phyloP scores from a whole-genome alignment of 1,140 invertebrate species.

The Drosophila rhopaloa region DNA sequence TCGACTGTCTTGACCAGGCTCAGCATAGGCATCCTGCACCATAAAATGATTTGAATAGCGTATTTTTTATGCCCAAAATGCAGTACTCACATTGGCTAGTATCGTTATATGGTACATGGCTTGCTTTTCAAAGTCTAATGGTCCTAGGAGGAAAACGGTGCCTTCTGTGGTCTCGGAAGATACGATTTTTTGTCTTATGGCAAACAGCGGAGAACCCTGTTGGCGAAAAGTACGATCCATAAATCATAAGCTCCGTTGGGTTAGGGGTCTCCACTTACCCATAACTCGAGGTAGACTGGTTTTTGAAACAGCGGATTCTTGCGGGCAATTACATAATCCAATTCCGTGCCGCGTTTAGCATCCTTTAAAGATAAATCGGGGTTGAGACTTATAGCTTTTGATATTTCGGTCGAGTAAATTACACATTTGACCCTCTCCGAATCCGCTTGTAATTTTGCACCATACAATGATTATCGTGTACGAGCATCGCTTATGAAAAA shows the following conservation, averaged over 20 bases:
- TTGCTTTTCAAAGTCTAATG: constrained; percentile 93
- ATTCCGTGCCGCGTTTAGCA: constrained; percentile 91
- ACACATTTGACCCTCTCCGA: constrained; percentile 46
- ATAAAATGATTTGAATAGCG: background rate
- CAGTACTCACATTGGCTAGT: constrained; percentile 90
- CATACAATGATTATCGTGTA: constrained; percentile 50
- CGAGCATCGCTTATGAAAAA: constrained; percentile 46
- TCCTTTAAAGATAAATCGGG: constrained; percentile 86
- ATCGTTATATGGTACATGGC: constrained; percentile 93
- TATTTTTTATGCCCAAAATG: background rate
- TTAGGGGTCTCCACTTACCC: constrained; percentile 82
- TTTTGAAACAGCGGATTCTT: constrained; percentile 91
- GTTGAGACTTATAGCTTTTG: constrained; percentile 26
- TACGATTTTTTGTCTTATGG: constrained; percentile 90
- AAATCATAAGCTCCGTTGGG: constrained; percentile 17
- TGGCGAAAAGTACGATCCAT: background rate
- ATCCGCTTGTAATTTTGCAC: constrained; percentile 42
- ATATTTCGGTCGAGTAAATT: constrained; percentile 32
- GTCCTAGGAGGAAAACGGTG: constrained; percentile 89
- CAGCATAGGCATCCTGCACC: constrained; percentile 92
- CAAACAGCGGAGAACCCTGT: constrained; percentile 89
- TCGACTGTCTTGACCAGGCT: constrained; percentile 91
- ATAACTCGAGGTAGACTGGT: constrained; percentile 91
- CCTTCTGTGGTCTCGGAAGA: constrained; percentile 90
- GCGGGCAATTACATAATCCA: constrained; percentile 91